A percentile compares a stretch with the other conserved stretches of the same genome.
Evolutionary conservation across 2,888 invertebrate species (phyloP).

Genomic region (Pantelozetes paolii): DNA sequence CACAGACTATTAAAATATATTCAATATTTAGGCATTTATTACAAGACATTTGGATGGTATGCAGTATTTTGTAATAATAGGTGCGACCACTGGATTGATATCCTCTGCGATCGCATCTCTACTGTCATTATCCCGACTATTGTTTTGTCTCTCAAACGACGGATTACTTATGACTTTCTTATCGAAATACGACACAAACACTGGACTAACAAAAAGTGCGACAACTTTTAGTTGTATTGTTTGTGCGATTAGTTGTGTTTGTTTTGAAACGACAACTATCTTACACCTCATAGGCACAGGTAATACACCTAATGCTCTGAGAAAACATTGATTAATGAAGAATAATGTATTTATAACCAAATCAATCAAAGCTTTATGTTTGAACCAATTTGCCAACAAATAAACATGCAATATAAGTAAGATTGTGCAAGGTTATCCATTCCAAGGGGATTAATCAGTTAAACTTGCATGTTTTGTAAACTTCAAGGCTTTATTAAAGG

Average conservation of each 20-base stretch:
- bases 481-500: too few relatives aligned
- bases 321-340: too few relatives aligned
- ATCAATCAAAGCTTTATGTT: too few relatives aligned
- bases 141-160: constrained; percentile 41
- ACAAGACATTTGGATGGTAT: constrained; percentile 44
- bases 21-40: constrained; percentile 42
- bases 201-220: constrained; percentile 43
- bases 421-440: too few relatives aligned
- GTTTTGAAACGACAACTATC: constrained; percentile 43
- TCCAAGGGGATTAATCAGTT: too few relatives aligned
- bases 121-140: constrained; percentile 43
- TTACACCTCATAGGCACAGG: constrained; percentile 44
- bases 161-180: constrained; percentile 45
- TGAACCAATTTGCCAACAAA: too few relatives aligned
- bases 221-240: constrained; percentile 5
- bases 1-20: not conserved
- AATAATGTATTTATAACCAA: too few relatives aligned
- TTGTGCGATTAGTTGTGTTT: constrained; percentile 37
- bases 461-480: too few relatives aligned
- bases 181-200: constrained; percentile 31
- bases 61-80: constrained; percentile 45
- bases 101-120: constrained; percentile 45
- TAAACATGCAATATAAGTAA: too few relatives aligned
- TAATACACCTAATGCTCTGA: not conserved
- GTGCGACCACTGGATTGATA: constrained; percentile 44